Base-by-base conservation (phyloP, 2,797 vertebrate genomes). In the Phaenicophaeus curvirostris region DNA sequence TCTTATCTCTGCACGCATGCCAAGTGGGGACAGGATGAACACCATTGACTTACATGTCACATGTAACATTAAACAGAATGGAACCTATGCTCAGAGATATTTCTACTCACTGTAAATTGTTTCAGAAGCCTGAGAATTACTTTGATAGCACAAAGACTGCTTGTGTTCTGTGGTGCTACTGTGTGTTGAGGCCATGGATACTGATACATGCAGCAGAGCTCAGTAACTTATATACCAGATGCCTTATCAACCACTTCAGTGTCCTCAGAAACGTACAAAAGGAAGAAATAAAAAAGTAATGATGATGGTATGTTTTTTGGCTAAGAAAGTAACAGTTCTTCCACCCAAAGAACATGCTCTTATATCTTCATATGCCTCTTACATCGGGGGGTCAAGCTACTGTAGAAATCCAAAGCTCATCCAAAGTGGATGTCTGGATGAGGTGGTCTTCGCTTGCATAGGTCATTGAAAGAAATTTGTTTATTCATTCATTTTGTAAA, bases 301-400 rank as follows among this genome's bases (percentile, higher is more conserved):
- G 9, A 37, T 14, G 19, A 6, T 65, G 8, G 1, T n/a, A 1
- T 30, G 5, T 1, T 23, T 55, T 35, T 50, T 65, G 10, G 15
- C 28, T 27, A 28, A 61, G 37, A 86, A 77, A 75, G 61, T 21
- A 33, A 33, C 15, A 33, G 16, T 37, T 73, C 16, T 87, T 85
- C 72, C 77, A 31, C 5, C 18, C 5, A 1, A 61, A 3, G 7
- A 84, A 6, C 0, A 3, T 6, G 48, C 5, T 8, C n/a, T 39
- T 48, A 65, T 62, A 75, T 53, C 18, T 72, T 72, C 17, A 6
- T n/a, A 20, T 78, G 13, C 78, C 14, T 85, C 27, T 62, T 85
- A 65, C 41, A 9, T 57, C 31, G 14, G 3, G 2, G 21, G 58
- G 24, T 7, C 2, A 4, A 39, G 27, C 33, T 62, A 31, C 11